These are phyloP conservation scores for Hiodon alosoides DNA, from an alignment of 2,113 vertebrate genomes.

Conservation along the genomic window DNA sequence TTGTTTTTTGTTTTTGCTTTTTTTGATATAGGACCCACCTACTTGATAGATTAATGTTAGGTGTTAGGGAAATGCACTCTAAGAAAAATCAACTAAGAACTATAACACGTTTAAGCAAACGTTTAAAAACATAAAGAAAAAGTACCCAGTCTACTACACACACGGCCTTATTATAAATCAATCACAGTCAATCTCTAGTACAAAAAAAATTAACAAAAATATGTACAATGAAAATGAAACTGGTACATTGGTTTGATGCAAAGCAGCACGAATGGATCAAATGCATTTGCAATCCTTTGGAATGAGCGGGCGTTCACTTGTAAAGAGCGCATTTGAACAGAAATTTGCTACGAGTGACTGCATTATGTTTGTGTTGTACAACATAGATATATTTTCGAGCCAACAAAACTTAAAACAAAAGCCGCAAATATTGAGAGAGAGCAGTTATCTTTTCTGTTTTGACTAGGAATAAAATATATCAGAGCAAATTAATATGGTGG, in stretches of 20 bases:
- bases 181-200: slow-evolving; percentile 56
- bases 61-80: slow-evolving; percentile 27
- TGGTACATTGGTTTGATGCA: slow-evolving; percentile 52
- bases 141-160: slow-evolving; percentile 61
- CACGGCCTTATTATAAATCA: slow-evolving; percentile 47
- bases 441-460: slow-evolving; percentile 38
- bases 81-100: slow-evolving; percentile 25
- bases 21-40: slow-evolving; percentile 30
- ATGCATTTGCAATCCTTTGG: slow-evolving; percentile 65
- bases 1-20: slow-evolving; percentile 13
- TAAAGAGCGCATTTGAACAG: slow-evolving; percentile 47
- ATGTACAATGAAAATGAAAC: slow-evolving; percentile 47
- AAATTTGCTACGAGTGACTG: slow-evolving; percentile 46
- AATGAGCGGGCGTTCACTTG: slow-evolving; percentile 55
- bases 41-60: slow-evolving; percentile 18
- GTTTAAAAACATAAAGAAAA: slow-evolving; percentile 27
- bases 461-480: slow-evolving; percentile 36
- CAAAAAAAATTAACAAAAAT: slow-evolving; percentile 42
- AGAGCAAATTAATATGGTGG: slow-evolving; percentile 43
- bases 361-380: slow-evolving; percentile 51
- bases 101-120: neutral
- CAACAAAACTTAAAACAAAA: slow-evolving; percentile 51
- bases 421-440: slow-evolving; percentile 46
- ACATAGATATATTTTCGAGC: slow-evolving; percentile 40
- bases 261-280: slow-evolving; percentile 64